Evolutionary conservation across 2,797 vertebrate species (phyloP).

Genomic region (Alca torda): DNA sequence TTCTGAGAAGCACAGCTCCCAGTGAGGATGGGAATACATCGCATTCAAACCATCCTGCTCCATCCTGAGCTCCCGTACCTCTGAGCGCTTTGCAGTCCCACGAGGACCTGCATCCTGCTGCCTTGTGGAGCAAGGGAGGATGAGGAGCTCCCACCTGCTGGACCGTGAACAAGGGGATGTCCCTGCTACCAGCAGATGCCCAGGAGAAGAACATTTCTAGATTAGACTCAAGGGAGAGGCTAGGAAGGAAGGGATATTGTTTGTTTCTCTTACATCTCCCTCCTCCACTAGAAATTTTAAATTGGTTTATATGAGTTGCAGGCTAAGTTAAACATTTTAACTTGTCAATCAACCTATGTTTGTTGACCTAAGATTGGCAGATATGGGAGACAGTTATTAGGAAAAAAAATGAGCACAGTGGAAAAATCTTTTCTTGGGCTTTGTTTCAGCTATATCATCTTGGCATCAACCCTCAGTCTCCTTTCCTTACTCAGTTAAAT

Average conservation of each 20-base stretch:
- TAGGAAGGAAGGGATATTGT: constrained; percentile 38
- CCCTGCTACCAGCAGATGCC: background rate
- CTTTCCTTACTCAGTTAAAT: constrained; percentile 80
- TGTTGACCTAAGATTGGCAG: constrained; percentile 90
- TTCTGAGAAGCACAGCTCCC: background rate
- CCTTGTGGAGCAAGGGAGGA: background rate
- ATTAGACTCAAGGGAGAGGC: background rate
- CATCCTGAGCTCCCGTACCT: background rate
- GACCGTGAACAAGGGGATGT: background rate
- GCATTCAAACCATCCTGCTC: background rate
- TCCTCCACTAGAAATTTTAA: constrained; percentile 75
- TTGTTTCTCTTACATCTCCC: constrained; percentile 80
- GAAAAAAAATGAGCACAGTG: constrained; percentile 77
- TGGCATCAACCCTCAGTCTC: constrained; percentile 75
- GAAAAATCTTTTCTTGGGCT: constrained; percentile 79
- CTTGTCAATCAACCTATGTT: constrained; percentile 87
- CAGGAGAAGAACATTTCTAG: background rate
- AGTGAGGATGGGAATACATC: background rate
- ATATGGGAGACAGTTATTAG: constrained; percentile 82
- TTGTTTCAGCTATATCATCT: constrained; percentile 85
- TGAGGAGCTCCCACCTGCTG: background rate
- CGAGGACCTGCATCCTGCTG: fast-evolving
- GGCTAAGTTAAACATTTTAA: constrained; percentile 88
- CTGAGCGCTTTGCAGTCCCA: background rate
- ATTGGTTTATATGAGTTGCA: constrained; percentile 73